phyloP scores from a whole-genome alignment of 2,888 invertebrate genomes.

The Drosophila pseudotakahashii region DNA sequence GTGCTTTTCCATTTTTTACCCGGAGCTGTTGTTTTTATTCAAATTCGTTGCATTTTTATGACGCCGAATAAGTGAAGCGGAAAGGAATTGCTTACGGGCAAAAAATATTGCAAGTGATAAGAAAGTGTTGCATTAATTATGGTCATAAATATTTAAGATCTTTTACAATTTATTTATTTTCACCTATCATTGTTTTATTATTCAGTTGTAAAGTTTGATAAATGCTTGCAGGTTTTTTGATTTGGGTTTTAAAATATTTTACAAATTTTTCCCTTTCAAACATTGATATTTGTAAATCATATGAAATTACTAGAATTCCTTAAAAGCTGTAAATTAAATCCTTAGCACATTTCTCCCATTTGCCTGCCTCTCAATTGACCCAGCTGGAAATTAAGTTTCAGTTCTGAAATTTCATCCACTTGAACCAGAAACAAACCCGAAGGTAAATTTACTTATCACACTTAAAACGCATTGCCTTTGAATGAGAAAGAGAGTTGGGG shows the following conservation, averaged over 20 bases:
- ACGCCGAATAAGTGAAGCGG: conserved; percentile 30
- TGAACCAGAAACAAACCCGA: conserved; percentile 24
- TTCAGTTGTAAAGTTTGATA: no score
- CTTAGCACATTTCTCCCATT: not conserved
- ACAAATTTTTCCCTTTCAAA: no score
- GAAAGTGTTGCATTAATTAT: conserved; percentile 34
- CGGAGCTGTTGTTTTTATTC: conserved; percentile 15
- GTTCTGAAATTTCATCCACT: conserved; percentile 14
- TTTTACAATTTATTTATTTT: not conserved
- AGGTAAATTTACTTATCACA: conserved; percentile 50
- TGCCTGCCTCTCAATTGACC: conserved; percentile 5
- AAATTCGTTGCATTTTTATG: conserved; percentile 45
- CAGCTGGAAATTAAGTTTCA: conserved; percentile 31
- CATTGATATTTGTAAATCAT: no score
- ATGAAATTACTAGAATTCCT: not conserved
- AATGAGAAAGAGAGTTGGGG: not conserved
- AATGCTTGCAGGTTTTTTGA: no score
- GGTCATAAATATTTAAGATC: conserved; percentile 15
- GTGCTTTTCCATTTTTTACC: conserved; percentile 8
- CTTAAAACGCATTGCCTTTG: conserved; percentile 33
- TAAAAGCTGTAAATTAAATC: not conserved
- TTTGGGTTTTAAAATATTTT: no score
- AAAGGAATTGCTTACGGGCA: conserved; percentile 28
- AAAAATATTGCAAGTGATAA: conserved; percentile 33
- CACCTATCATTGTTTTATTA: not conserved